Evolutionary conservation across 1,140 invertebrate species (phyloP), one percentile per base, ranked within the genome.

Genomic region (Scylla paramamosain): DNA sequence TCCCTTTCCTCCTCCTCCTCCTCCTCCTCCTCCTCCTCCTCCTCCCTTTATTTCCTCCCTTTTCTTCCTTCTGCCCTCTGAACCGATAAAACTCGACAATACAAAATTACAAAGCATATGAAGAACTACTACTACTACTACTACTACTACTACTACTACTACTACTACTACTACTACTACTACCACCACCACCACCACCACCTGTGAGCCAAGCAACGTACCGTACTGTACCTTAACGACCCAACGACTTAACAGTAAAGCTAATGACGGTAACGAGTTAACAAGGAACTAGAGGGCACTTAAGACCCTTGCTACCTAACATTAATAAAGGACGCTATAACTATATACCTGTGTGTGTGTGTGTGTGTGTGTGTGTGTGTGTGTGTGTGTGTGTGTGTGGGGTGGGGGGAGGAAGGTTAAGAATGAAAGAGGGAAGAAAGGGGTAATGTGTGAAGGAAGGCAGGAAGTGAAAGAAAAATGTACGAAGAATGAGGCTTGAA

Each of bases 121-220:
- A 39, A 39, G 1, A 2, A 39, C 39, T n/a, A 77, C 67, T 1
- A n/a, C 52, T 59, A 59, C 52, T 39, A 39, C 52, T 20, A 59
- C 52, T 59, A 59, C 52, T 20, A 77, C 20, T n/a, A 77, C 67
- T 77, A 77, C 67, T 77, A 77, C 67, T n/a, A 77, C 67, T 77
- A 77, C 67, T 77, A 77, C 67, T 77, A n/a, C 10, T 77, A 77
- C 67, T 77, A n/a, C 67, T 77, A 77, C 67, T 77, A 77, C 67
- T 77, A 77, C 67, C 25, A 77, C 67, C 25, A 77, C 67, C 25
- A 77, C 67, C 25, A 77, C 67, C 25, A 77, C 67, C 52, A 59
- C 52, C 16, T 14, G 12, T 12, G 16, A 14, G 10, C 52, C 10
- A 59, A 0, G 39, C 1, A 6, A 39, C 39, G 39, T 39, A 6